phyloP scores from a whole-genome alignment of 2,113 vertebrate species.

The Oxyura jamaicensis region DNA sequence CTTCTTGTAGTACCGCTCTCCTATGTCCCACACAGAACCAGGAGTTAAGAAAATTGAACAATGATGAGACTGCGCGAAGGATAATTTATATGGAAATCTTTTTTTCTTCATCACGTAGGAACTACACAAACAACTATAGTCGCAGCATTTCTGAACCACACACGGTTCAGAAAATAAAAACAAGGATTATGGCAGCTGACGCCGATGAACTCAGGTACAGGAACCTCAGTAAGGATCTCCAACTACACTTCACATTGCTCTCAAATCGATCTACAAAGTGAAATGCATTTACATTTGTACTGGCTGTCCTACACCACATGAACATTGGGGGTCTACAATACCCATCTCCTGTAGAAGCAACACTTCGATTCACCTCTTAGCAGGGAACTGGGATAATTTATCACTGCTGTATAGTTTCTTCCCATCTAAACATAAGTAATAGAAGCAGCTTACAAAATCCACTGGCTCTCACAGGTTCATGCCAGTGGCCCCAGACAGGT shows the following conservation, averaged over 20 bases:
- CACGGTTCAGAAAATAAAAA: background rate
- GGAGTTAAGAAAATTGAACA: background rate
- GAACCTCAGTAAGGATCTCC: background rate
- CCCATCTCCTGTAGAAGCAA: background rate
- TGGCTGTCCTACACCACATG: background rate
- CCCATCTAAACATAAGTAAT: background rate
- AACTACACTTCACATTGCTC: background rate
- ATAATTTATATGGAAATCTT: background rate
- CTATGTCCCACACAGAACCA: background rate
- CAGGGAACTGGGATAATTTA: background rate
- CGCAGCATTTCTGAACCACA: background rate
- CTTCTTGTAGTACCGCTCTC: background rate
- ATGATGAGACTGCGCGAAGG: background rate
- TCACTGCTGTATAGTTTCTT: background rate
- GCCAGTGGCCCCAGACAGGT: background rate
- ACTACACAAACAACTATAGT: background rate
- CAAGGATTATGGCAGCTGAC: background rate
- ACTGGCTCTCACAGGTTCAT: background rate
- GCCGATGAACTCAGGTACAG: background rate
- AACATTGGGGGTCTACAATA: background rate
- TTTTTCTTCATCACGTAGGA: background rate
- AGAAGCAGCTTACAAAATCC: background rate
- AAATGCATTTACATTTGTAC: background rate
- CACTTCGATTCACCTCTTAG: background rate
- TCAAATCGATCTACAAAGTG: background rate